Conservation (phyloP, 2,888 invertebrate species). For the Tortricodes alternella region DNA sequence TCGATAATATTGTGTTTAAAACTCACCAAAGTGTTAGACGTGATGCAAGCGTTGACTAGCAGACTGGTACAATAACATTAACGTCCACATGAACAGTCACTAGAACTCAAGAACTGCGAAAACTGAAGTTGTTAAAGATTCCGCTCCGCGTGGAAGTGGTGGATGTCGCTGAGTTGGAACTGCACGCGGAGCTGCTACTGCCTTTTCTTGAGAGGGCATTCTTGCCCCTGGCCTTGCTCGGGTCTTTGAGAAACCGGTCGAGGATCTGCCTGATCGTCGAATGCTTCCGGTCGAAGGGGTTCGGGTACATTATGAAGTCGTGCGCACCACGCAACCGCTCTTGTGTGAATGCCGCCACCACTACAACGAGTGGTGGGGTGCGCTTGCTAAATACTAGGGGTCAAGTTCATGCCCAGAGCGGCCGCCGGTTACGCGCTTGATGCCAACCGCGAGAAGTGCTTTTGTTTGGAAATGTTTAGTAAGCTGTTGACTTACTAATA, state of each 20-base stretch:
- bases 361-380: conserved; percentile 35
- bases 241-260: conserved; percentile 81
- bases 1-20: too few relatives aligned
- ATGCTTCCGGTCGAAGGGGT: conserved; percentile 87
- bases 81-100: conserved; percentile 32
- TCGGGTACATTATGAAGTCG: conserved; percentile 83
- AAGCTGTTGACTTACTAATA: conserved; percentile 22
- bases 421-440: neutral
- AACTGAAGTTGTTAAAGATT: conserved; percentile 40
- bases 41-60: conserved; percentile 46
- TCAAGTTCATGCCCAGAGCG: conserved; percentile 51
- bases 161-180: conserved; percentile 46
- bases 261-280: conserved; percentile 86
- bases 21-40: conserved; percentile 42
- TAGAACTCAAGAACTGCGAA: conserved; percentile 41
- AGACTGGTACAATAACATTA: conserved; percentile 41
- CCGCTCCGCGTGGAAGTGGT: conserved; percentile 39
- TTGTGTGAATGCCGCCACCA: conserved; percentile 40
- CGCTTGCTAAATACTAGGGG: conserved; percentile 47
- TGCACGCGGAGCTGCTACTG: conserved; percentile 52
- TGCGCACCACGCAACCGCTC: conserved; percentile 46
- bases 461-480: conserved; percentile 29
- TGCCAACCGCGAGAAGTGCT: conserved; percentile 13
- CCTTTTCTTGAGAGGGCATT: conserved; percentile 57
- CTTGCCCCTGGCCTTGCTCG: conserved; percentile 47